Conservation (phyloP, 1,140 invertebrate genomes). For the Apis mellifera region Amel_HAv3.1 CM009940.2:4881001-4881500, state of each 20-base stretch:
- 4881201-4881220: background rate
- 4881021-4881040: slow-evolving; percentile 40
- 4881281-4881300: slow-evolving; percentile 3
- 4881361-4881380: background rate
- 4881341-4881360: slow-evolving; percentile 16
- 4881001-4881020: slow-evolving; percentile 38
- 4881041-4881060: slow-evolving; percentile 52
- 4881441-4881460: slow-evolving; percentile 3
- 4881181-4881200: slow-evolving; percentile 31
- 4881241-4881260: background rate
- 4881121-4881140: slow-evolving; percentile 35
- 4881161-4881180: slow-evolving; percentile 48
- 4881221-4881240: background rate
- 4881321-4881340: slow-evolving; percentile 25
- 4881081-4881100: slow-evolving; percentile 32
- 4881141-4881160: slow-evolving; percentile 42
- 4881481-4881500: slow-evolving; percentile 18
- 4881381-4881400: background rate
- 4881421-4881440: slow-evolving; percentile 3
- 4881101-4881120: slow-evolving; percentile 12
- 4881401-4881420: background rate
- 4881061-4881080: slow-evolving; percentile 42
- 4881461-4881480: slow-evolving; percentile 3
- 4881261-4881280: slow-evolving; percentile 5
- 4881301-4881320: slow-evolving; percentile 4